phyloP scores from a whole-genome alignment of 2,888 invertebrate genomes.

The Papilio protenor region DNA sequence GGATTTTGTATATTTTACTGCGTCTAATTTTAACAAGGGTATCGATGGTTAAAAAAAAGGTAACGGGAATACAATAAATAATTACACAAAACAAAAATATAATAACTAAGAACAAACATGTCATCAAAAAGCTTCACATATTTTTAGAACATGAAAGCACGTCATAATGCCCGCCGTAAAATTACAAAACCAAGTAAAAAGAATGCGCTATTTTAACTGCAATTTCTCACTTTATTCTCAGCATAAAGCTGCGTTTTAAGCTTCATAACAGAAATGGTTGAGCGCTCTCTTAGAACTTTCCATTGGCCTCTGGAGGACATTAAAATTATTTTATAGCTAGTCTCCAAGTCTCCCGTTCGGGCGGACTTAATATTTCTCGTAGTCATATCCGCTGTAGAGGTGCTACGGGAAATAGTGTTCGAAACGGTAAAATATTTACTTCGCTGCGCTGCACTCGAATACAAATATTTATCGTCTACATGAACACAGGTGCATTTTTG shows the following conservation, averaged over 20 bases:
- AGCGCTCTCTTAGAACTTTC: constrained; percentile 37
- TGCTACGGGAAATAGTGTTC: constrained; percentile 36
- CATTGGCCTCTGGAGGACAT: constrained; percentile 40
- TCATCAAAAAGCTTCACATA: neutral
- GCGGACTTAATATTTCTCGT: constrained; percentile 31
- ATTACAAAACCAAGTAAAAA: constrained; percentile 10
- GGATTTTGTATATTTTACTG: no score
- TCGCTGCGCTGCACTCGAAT: neutral
- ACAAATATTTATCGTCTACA: constrained; percentile 19
- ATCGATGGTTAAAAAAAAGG: neutral
- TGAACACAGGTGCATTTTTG: neutral
- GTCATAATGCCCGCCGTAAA: neutral
- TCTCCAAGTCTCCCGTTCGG: constrained; percentile 32
- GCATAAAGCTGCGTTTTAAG: constrained; percentile 30
- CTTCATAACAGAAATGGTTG: constrained; percentile 34
- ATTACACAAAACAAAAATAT: neutral
- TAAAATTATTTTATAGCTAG: constrained; percentile 41
- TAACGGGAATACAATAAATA: neutral
- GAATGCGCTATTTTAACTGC: constrained; percentile 21
- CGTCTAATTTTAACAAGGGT: neutral
- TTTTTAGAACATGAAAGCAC: neutral
- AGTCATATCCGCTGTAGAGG: constrained; percentile 36
- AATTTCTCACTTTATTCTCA: constrained; percentile 31
- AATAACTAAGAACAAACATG: neutral
- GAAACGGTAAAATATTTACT: constrained; percentile 35